phyloP scores from a whole-genome alignment of 64 coral and sea anemone genomes.

The Pocillopora verrucosa region DNA sequence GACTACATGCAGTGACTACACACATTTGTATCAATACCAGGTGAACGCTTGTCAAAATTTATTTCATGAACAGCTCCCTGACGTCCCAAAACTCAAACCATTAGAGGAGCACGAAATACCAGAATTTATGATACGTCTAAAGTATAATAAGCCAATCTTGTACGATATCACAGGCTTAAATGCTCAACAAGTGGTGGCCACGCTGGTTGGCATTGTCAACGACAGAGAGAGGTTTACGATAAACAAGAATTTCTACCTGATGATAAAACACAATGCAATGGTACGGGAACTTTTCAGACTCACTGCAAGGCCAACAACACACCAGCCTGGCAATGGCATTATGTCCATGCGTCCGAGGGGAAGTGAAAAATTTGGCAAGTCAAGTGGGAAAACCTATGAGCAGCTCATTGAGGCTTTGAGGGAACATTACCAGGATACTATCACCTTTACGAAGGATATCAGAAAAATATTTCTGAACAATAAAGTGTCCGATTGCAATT shows the following conservation, averaged over 20 bases:
- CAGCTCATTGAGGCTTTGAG: neutral
- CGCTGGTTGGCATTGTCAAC: slow-evolving; percentile 5
- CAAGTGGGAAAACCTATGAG: neutral
- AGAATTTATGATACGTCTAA: too few species aligned
- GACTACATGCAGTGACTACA: too few species aligned
- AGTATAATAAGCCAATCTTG: too few species aligned
- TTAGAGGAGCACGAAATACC: too few species aligned
- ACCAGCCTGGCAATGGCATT: slow-evolving; percentile 15
- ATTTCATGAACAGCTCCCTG: too few species aligned
- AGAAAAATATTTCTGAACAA: neutral
- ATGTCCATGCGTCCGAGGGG: slow-evolving; percentile 7
- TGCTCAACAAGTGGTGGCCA: slow-evolving; percentile 5
- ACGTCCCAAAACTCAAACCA: too few species aligned
- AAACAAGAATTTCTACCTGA: slow-evolving; percentile 12
- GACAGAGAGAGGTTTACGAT: neutral
- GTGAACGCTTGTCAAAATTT: too few species aligned
- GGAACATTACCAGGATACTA: neutral
- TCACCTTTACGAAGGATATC: neutral
- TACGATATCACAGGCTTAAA: slow-evolving; percentile 11
- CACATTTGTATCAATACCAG: too few species aligned
- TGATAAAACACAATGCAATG: neutral
- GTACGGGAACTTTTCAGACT: slow-evolving; percentile 8
- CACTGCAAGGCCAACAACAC: neutral
- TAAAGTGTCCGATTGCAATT: neutral
- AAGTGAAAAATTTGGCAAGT: neutral